Evolutionary conservation across 92 coral and sea anemone species (phyloP).

Genomic region (Paragorgia papillata): DNA sequence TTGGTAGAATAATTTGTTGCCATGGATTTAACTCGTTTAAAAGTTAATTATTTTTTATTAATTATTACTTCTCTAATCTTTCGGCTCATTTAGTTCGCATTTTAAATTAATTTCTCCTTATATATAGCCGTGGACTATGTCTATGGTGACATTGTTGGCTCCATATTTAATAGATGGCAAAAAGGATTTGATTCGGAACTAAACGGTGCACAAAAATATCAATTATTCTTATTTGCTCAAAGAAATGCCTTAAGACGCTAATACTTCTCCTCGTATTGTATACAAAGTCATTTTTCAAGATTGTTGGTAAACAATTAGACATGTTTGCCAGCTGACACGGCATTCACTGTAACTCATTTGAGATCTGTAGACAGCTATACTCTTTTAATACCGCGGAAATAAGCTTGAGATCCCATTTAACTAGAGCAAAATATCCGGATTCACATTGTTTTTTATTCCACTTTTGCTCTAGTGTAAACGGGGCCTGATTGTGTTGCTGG

Average conservation of each 20-base stretch:
- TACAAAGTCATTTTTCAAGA: slow-evolving; percentile 8
- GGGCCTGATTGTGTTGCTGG: too few species aligned
- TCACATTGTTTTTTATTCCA: too few species aligned
- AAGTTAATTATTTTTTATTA: not conserved
- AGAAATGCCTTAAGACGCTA: slow-evolving; percentile 21
- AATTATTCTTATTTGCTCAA: slow-evolving; percentile 13
- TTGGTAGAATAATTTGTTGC: not conserved
- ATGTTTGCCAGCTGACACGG: too few species aligned
- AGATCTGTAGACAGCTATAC: too few species aligned
- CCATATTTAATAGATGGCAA: too few species aligned
- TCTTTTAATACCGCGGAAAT: too few species aligned
- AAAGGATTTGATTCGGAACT: slow-evolving; percentile 6
- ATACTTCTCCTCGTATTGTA: slow-evolving; percentile 19
- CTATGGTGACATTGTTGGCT: too few species aligned
- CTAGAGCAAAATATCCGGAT: too few species aligned
- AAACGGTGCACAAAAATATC: slow-evolving; percentile 11
- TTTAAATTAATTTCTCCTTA: not conserved
- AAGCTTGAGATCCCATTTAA: not conserved
- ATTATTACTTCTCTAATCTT: not conserved
- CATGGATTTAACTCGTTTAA: not conserved
- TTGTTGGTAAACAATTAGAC: too few species aligned
- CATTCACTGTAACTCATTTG: too few species aligned
- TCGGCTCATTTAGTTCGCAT: not conserved
- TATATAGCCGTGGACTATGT: too few species aligned
- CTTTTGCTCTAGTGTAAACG: too few species aligned